Base-by-base conservation (phyloP, 2,113 vertebrate species). In the Fregetta grallaria region DNA sequence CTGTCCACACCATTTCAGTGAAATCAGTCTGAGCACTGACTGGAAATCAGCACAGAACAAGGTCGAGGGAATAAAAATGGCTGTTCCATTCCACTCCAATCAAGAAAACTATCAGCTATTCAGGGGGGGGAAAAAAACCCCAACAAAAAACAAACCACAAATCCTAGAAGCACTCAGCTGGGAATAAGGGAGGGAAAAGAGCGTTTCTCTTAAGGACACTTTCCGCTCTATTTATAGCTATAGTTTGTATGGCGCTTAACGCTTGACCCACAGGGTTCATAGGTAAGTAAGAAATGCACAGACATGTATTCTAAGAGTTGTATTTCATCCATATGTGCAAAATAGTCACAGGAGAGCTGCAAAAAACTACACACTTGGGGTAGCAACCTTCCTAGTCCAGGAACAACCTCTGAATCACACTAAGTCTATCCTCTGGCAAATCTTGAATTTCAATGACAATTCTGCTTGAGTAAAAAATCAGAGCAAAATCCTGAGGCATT, bases 291-390 rank as follows among this genome's bases (percentile, higher is more conserved):
- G 79, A 92, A 94, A 92, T 34, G 34, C 73, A 86, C 30, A 88
- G 75, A 77, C 53, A 29, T 32, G 44, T 79, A 47, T 92, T 93
- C 61, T 21, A 90, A 88, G 91, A 67, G 40, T 77, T 94, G 14
- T 93, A 97, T 84, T 95, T 96, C 73, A 94, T 96, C 70, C 82
- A 74, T 71, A 71, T 86, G 88, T 92, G 68, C 50, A 91, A 93
- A 95, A 92, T 18, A 89, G 44, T 85, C 81, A 77, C 55, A 65
- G 61, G 86, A 93, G 65, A 94, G 55, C 59, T 88, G 27, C 77
- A 85, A 70, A 82, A 71, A 85, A 94, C 50, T 70, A 77, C 32
- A 62, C 53, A 20, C 78, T 66, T 50, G 67, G n/a, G 45, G 42
- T 84, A 92, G 61, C 27, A 92, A 80, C 18, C 23, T 86, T 91